Evolutionary conservation across 2,113 vertebrate species (phyloP).

Genomic region (Corapipo altera): DNA sequence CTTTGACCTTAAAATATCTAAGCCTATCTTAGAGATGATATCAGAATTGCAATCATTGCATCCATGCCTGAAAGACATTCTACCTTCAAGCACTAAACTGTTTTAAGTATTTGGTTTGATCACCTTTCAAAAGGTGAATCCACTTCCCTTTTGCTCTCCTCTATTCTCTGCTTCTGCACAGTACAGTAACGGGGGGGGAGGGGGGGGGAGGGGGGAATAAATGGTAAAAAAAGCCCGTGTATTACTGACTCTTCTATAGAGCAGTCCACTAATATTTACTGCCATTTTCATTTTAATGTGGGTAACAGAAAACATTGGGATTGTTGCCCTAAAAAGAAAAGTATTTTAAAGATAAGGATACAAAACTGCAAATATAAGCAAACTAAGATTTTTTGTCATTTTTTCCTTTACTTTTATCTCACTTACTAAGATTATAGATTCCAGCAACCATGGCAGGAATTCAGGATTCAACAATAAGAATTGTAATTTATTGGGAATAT

Average conservation of each 20-base stretch:
- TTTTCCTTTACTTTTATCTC: background rate
- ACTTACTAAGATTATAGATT: background rate
- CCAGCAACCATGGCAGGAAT: background rate
- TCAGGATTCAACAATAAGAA: background rate
- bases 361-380: background rate
- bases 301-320: background rate
- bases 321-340: background rate
- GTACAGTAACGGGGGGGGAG: background rate
- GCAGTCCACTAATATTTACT: background rate
- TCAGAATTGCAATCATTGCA: background rate
- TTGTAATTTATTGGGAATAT: background rate
- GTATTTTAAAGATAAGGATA: background rate
- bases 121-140: background rate
- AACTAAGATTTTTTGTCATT: background rate
- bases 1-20: background rate
- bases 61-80: background rate
- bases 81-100: background rate
- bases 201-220: no score
- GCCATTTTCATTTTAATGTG: background rate
- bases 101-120: background rate
- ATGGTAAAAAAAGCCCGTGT: background rate
- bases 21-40: background rate
- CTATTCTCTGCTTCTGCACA: background rate
- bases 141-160: background rate
- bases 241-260: background rate